Percentiles rank a stretch among this genome's conserved stretches.
Conservation (phyloP, 2,797 vertebrate species). For the Valencia hispanica region DNA sequence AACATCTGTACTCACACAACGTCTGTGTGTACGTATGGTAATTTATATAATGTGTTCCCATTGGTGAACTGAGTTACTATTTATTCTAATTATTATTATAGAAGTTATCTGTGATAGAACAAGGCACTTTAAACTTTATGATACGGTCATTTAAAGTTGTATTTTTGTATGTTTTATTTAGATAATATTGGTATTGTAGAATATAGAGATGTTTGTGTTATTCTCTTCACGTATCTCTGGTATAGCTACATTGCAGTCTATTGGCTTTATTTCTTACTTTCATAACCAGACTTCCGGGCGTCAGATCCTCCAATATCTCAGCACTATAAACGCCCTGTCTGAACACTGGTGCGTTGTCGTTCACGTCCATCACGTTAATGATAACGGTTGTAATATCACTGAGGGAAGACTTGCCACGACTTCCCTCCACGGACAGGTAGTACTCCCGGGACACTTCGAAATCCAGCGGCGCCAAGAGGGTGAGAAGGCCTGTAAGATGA, state of each 20-base stretch:
- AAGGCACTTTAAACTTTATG: not conserved
- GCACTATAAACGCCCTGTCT: slow-evolving; percentile 80
- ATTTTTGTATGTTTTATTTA: not conserved
- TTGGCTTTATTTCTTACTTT: slow-evolving; percentile 74
- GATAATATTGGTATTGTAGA: not conserved
- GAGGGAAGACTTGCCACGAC: slow-evolving; percentile 84
- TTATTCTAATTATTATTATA: no score
- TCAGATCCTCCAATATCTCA: slow-evolving; percentile 85
- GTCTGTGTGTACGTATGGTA: not conserved
- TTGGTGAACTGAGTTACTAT: not conserved
- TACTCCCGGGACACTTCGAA: slow-evolving; percentile 87
- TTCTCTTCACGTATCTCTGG: not conserved
- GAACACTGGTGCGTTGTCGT: slow-evolving; percentile 90
- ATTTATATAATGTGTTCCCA: not conserved
- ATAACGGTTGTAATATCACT: slow-evolving; percentile 88
- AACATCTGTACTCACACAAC: no score
- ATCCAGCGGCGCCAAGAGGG: slow-evolving; percentile 86
- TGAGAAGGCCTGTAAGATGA: slow-evolving; percentile 67
- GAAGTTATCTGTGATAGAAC: not conserved
- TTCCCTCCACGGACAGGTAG: slow-evolving; percentile 92
- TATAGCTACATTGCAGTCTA: no score
- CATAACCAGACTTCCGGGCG: slow-evolving; percentile 85
- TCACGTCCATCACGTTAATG: slow-evolving; percentile 92
- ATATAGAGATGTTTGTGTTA: not conserved
- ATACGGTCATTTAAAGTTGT: not conserved